Base-by-base conservation (phyloP, 2,888 invertebrate genomes). In the Apotomis betuletana region DNA sequence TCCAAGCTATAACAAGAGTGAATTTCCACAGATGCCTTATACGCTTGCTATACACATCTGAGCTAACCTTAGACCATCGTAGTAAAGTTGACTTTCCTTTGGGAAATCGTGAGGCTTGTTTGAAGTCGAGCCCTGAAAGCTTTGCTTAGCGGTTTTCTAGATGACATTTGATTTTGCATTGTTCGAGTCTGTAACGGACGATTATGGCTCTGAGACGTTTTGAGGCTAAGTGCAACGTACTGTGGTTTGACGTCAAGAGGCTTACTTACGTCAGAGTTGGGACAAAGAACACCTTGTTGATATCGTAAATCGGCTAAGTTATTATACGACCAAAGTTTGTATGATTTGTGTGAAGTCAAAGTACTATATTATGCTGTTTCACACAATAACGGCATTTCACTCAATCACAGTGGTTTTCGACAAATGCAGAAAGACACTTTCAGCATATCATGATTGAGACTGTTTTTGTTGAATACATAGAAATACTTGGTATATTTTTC, bases 91-190 rank as follows among this genome's bases (percentile, higher is more conserved):
- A 15, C 2, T 41, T 57, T 71, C 51, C 49, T 13, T 71, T 58
- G 10, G 57, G 41, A 51, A 13, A 51, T 55, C 27, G 27, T 41
- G 27, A 41, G 27, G 46, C 4, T 62, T 71, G 67, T 67, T 61
- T 52, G 49, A 61, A 64, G 67, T 71, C 67, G 67, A 44, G 51
- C 57, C 41, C 36, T 70, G 61, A 67, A 71, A 71, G 67, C 67
- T 71, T 67, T 67, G 61, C 70, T 67, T 67, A 61, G 61, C 27
- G 67, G 71, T 67, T 71, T 70, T 67, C 41, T 61, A 67, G 57
- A 67, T 67, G 61, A 51, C 51, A 62, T 71, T 70, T 70, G 70
- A 67, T 70, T 67, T 61, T 38, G 49, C 60, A 61, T 65, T 61
- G 70, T 70, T 70, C 55, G 49, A 46, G 62, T 65, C 15, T 15